Conservation (phyloP, 1,140 invertebrate genomes). For the Zaprionus ornatus region DNA sequence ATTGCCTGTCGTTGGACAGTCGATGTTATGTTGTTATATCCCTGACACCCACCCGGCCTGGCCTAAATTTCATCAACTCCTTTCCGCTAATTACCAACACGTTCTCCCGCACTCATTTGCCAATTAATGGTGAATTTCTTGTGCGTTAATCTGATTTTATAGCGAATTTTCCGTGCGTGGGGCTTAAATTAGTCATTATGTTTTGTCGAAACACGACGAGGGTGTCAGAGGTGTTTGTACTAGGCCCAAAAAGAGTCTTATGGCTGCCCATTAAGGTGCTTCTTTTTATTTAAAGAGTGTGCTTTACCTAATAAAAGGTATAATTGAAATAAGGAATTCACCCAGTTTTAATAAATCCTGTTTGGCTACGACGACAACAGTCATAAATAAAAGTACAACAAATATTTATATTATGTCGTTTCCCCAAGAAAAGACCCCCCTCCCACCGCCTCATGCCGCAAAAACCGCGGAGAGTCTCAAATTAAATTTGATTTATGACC, state of each 20-base stretch:
- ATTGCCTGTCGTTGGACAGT: not conserved
- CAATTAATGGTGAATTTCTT: constrained; percentile 3
- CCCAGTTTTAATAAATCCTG: constrained; percentile 39
- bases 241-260: not conserved
- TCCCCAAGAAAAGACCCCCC: constrained; percentile 15
- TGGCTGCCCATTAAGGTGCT: too few relatives aligned
- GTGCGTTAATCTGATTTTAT: constrained; percentile 1
- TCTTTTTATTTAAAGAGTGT: not conserved
- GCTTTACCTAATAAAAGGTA: constrained; percentile 11
- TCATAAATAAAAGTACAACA: constrained; percentile 43
- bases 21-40: too few relatives aligned
- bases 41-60: too few relatives aligned
- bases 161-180: not conserved
- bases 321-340: constrained; percentile 37
- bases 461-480: constrained; percentile 65
- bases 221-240: not conserved
- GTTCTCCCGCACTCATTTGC: not conserved
- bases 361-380: constrained; percentile 23
- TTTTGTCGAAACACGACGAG: not conserved
- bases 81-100: not conserved
- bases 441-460: constrained; percentile 41
- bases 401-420: constrained; percentile 39
- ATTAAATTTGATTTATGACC: constrained; percentile 80
- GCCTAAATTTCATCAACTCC: not conserved
- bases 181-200: not conserved